These are phyloP conservation scores for Fistularia tabacaria DNA, from an alignment of 2,797 vertebrate species.

Conservation along the genomic window DNA sequence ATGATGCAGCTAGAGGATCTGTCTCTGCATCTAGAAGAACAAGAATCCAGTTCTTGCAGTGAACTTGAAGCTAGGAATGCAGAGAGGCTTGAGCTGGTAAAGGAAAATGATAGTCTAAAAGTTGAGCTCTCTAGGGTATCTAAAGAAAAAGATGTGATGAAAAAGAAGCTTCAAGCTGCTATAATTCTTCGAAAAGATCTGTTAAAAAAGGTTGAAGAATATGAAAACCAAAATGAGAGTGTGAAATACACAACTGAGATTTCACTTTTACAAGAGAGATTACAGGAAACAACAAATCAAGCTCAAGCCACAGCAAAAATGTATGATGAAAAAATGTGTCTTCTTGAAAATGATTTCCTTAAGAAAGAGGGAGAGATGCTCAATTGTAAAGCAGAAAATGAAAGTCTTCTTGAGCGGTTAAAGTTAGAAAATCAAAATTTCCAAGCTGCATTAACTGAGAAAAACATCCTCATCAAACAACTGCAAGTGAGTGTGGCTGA, in stretches of 20 bases:
- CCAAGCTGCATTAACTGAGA: constrained; percentile 60
- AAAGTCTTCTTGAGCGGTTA: constrained; percentile 47
- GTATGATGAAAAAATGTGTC: constrained; percentile 54
- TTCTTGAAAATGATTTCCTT: constrained; percentile 63
- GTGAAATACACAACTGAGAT: constrained; percentile 53
- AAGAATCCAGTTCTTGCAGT: constrained; percentile 42
- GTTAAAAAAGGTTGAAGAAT: constrained; percentile 76
- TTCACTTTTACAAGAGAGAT: constrained; percentile 55
- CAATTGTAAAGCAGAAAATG: constrained; percentile 47
- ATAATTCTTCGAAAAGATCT: constrained; percentile 82
- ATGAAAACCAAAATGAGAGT: constrained; percentile 70
- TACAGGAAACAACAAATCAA: constrained; percentile 64
- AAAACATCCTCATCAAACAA: constrained; percentile 56
- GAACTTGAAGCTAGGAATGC: constrained; percentile 54
- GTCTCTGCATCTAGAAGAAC: constrained; percentile 65
- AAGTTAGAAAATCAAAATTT: constrained; percentile 47
- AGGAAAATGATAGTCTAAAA: constrained; percentile 66
- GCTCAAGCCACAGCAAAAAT: constrained; percentile 48
- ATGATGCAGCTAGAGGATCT: constrained; percentile 46
- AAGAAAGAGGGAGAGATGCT: constrained; percentile 70
- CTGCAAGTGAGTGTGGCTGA: constrained; percentile 60
- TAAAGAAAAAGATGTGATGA: constrained; percentile 82
- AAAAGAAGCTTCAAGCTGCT: constrained; percentile 85
- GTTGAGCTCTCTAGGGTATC: constrained; percentile 59
- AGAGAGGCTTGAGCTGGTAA: constrained; percentile 59